phyloP scores from a whole-genome alignment of 2,113 vertebrate genomes.

The Willisornis vidua region DNA sequence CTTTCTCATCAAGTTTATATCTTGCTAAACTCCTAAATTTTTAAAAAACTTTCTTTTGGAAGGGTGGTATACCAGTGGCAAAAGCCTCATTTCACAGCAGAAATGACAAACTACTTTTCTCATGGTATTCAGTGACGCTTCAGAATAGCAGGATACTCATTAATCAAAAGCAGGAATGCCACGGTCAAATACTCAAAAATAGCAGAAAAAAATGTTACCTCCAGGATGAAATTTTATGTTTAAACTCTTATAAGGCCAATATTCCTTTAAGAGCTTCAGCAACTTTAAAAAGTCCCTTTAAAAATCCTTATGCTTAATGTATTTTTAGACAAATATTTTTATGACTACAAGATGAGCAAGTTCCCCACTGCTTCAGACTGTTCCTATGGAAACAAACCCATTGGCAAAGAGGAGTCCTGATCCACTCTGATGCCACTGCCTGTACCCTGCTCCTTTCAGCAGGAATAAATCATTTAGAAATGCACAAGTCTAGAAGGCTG shows the following conservation, averaged over 20 bases:
- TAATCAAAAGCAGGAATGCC: not conserved
- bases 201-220: not conserved
- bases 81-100: not conserved
- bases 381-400: slow-evolving; percentile 66
- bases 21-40: not conserved
- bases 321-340: slow-evolving; percentile 67
- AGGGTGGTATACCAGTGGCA: not conserved
- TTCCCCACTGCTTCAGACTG: slow-evolving; percentile 18
- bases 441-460: not conserved
- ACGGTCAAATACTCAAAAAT: not conserved
- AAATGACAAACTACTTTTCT: not conserved
- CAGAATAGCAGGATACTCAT: not conserved
- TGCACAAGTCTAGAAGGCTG: not conserved
- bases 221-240: not conserved
- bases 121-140: not conserved
- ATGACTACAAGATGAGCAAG: slow-evolving; percentile 35
- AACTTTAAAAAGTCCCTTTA: not conserved
- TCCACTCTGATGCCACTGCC: not conserved
- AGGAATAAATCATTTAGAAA: slow-evolving; percentile 18
- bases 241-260: not conserved
- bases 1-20: not conserved
- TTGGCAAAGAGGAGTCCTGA: slow-evolving; percentile 25
- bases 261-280: not conserved
- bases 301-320: slow-evolving; percentile 31
- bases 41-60: not conserved